Evolutionary conservation across 2,888 invertebrate species (phyloP).

Genomic region (Troides helena): DNA sequence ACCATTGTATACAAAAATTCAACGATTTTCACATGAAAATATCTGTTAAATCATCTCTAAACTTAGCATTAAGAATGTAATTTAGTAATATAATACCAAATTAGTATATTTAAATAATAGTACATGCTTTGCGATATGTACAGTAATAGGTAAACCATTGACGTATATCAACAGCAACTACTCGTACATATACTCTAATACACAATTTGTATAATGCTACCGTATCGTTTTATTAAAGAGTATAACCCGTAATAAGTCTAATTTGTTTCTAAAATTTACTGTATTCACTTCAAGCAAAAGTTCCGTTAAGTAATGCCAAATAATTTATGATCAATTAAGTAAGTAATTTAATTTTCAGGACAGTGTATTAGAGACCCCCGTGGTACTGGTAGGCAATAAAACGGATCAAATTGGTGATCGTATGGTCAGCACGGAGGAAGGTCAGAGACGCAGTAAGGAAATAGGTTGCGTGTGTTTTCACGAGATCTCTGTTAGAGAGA

Average conservation of each 20-base stretch:
- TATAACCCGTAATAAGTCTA: background rate
- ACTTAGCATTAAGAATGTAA: too few relatives aligned
- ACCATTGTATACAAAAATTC: too few relatives aligned
- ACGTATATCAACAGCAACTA: background rate
- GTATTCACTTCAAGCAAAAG: background rate
- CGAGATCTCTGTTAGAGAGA: slow-evolving; percentile 92
- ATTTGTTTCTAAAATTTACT: background rate
- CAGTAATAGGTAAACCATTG: background rate
- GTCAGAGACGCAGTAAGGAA: slow-evolving; percentile 86
- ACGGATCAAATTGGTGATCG: slow-evolving; percentile 88
- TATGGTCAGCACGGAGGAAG: slow-evolving; percentile 89
- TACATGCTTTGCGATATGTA: background rate
- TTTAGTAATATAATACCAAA: too few relatives aligned
- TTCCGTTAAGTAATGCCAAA: background rate
- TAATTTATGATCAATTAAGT: background rate
- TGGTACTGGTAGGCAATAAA: slow-evolving; percentile 91
- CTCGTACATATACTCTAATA: background rate
- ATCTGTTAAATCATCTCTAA: too few relatives aligned
- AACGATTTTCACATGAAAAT: too few relatives aligned
- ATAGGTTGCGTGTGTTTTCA: slow-evolving; percentile 91
- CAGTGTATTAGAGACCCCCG: slow-evolving; percentile 83
- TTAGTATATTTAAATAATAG: background rate
- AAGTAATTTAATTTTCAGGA: slow-evolving; percentile 69
- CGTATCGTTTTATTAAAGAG: background rate
- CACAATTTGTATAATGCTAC: background rate